phyloP scores from a whole-genome alignment of 2,888 invertebrate genomes.

The Xanthia icteritia region DNA sequence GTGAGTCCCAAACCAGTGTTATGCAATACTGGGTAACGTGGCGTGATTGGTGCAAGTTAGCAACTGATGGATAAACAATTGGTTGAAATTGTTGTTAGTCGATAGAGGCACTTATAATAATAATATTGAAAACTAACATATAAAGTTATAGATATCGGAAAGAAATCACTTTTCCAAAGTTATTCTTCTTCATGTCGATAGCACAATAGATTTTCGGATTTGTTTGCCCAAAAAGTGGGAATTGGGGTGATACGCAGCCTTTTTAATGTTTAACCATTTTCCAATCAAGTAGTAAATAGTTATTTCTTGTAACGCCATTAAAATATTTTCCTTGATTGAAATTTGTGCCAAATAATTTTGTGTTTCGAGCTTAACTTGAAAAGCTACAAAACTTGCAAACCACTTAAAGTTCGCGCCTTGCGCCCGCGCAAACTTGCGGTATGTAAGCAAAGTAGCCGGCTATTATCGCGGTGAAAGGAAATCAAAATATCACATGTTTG shows the following conservation, averaged over 20 bases:
- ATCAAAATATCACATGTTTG: slow-evolving; percentile 71
- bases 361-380: background rate
- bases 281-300: too few species aligned
- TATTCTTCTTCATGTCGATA: too few species aligned
- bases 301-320: background rate
- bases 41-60: slow-evolving; percentile 26
- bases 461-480: slow-evolving; percentile 73
- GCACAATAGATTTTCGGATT: background rate
- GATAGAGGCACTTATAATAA: background rate
- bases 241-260: background rate
- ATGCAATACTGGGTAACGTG: slow-evolving; percentile 50
- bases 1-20: slow-evolving; percentile 53
- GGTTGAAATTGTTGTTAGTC: background rate
- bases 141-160: background rate
- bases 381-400: background rate
- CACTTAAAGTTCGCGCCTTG: slow-evolving; percentile 28
- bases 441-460: slow-evolving; percentile 65
- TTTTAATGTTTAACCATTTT: background rate
- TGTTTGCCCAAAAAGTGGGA: background rate
- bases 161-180: background rate
- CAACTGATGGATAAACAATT: slow-evolving; percentile 1
- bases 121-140: background rate
- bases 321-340: background rate
- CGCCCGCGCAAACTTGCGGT: slow-evolving; percentile 48
- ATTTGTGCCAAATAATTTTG: background rate